Evolutionary conservation across 2,888 invertebrate species (phyloP).

Genomic region (Drosophila emarginata): DNA sequence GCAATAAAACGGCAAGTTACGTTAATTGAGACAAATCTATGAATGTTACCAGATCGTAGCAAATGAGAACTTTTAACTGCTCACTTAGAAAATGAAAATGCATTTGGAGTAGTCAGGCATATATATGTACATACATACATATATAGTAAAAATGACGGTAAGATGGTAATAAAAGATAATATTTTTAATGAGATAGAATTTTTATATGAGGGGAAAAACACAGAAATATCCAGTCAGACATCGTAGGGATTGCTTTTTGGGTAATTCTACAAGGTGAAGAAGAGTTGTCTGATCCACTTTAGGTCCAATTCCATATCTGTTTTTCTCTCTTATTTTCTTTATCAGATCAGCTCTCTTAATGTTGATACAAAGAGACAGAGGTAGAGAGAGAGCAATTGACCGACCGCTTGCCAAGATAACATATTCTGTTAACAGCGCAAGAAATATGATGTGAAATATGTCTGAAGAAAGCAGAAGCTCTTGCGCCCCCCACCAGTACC

Average conservation of each 20-base stretch:
- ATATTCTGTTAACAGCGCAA: background rate
- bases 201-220: conserved; percentile 17
- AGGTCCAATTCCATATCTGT: background rate
- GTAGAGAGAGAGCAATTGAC: background rate
- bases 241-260: conserved; percentile 5
- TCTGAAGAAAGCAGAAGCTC: background rate
- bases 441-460: background rate
- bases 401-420: background rate
- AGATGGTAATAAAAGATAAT: conserved; percentile 12
- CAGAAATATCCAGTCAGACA: background rate
- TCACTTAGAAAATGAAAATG: background rate
- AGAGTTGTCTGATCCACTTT: background rate
- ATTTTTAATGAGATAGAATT: conserved; percentile 31
- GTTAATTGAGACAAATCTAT: conserved; percentile 30
- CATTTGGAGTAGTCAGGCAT: conserved; percentile 18
- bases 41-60: background rate
- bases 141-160: conserved; percentile 2
- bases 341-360: background rate
- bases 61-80: conserved; percentile 1
- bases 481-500: conserved; percentile 19
- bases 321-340: background rate
- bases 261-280: conserved; percentile 39
- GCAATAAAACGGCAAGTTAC: conserved; percentile 23
- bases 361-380: no score
- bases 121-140: conserved; percentile 26